phyloP scores from a whole-genome alignment of 2,113 vertebrate genomes.

The Nannobrachium achirus region DNA sequence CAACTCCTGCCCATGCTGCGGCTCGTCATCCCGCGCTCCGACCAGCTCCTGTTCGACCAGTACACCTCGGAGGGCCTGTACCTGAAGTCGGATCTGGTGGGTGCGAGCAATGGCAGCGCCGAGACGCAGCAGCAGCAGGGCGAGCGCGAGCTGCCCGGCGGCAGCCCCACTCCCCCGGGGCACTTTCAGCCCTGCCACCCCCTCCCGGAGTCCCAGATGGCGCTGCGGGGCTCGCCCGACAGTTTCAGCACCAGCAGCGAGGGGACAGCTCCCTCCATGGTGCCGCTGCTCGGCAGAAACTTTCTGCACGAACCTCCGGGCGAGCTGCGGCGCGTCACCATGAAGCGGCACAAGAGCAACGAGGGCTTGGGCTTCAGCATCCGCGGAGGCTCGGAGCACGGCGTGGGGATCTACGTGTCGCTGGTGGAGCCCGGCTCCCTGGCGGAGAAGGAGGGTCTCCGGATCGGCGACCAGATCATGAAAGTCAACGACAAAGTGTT shows the following conservation, averaged over 20 bases:
- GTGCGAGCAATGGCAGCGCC: conserved; percentile 68
- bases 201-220: conserved; percentile 66
- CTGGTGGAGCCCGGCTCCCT: conserved; percentile 94
- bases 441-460: conserved; percentile 91
- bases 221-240: conserved; percentile 71
- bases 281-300: conserved; percentile 75
- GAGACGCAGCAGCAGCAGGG: conserved; percentile 60
- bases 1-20: conserved; percentile 95
- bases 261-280: conserved; percentile 77
- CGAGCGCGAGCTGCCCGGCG: conserved; percentile 58
- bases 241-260: conserved; percentile 81
- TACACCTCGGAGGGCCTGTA: conserved; percentile 95
- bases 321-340: conserved; percentile 87
- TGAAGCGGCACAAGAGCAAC: conserved; percentile 91
- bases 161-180: conserved; percentile 62
- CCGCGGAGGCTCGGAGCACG: conserved; percentile 95
- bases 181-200: conserved; percentile 49
- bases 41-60: conserved; percentile 97
- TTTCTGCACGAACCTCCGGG: conserved; percentile 79
- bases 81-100: conserved; percentile 77
- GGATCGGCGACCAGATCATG: conserved; percentile 94
- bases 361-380: conserved; percentile 98
- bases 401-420: conserved; percentile 96
- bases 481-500: conserved; percentile 93
- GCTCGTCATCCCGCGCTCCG: conserved; percentile 93